Evolutionary conservation across 1,140 invertebrate species (phyloP), one percentile per base, ranked within the genome.

Genomic region (Habropoda laboriosa): DNA sequence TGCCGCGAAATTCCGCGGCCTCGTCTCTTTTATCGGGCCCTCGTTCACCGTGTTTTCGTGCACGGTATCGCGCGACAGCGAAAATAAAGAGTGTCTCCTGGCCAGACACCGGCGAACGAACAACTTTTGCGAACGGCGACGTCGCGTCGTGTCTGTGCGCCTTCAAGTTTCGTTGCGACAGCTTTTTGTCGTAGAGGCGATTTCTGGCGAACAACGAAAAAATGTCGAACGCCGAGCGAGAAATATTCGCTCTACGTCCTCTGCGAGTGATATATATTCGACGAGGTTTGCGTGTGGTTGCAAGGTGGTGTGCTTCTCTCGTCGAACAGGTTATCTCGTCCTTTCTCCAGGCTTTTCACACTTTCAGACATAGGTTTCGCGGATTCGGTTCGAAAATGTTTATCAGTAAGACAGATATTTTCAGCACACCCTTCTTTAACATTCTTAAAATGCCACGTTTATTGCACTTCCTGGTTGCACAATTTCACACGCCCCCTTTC

Each of bases 31-130:
- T 77, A 77, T 77, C 74, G 64, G 51, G 40, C 3, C 12, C 21
- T 27, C 45, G 47, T 53, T n/a, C 57, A n/a, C 55, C 75, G 32
- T 70, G 75, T 77, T 77, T 77, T 77, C 75, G 75, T 67, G 49
- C 73, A n/a, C 27, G 61, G 61, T 70, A 77, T 77, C 75, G 75
- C n/a, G n/a, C 75, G 75, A 77, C 75, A 51, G 53, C 42, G 53
- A 60, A 49, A 70, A 77, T 77, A 77, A 77, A 77, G 66, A 70
- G 57, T 27, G 63, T 68, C 64, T 16, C 16, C 5, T 7, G 49
- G 27, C 40, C 38, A 30, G 38, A 60, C 55, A 38, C 27, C 10
- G 24, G 7, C 58, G 58, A 51, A 40, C 64, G 40, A 60, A 49
- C 75, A 77, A 77, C 75, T 77, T 76, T 49, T 27, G 66, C 42